Base-by-base conservation (phyloP, 2,888 invertebrate species). In the Pinctada fucata region DNA sequence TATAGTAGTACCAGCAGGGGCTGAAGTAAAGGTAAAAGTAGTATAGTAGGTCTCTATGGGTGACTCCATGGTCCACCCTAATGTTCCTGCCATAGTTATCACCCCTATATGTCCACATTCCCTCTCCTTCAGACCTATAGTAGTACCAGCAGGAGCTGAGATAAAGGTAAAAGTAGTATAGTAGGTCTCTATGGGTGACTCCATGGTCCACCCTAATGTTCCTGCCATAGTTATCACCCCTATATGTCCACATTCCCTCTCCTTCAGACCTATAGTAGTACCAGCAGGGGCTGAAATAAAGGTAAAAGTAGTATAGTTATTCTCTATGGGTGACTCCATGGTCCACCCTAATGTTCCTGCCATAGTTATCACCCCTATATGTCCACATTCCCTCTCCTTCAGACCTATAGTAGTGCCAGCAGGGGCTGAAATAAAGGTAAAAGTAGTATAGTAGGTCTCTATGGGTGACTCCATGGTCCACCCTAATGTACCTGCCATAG, bases 401-500 rank as follows among this genome's bases (percentile, higher is more conserved):
- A 94, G 99, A 89, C 99, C 99, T 65, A 98, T 99, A 87, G 98
- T 99, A 45, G 97, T 99, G 64, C 99, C 99, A 0, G 98, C 98
- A 3, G 98, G 98, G 0, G 98, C 98, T 0, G 98, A 99, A 93
- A 94, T 93, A 69, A 92, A 90, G 88, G 91, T 92, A 73, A n/a
- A n/a, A n/a, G n/a, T n/a, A n/a, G n/a, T n/a, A n/a, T n/a, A n/a
- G n/a, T n/a, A n/a, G n/a, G n/a, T n/a, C n/a, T n/a, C n/a, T n/a
- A n/a, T n/a, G n/a, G 99, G 99, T 51, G 98, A 98, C 31, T 97
- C 97, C 75, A 98, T 99, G 98, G 97, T 99, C 90, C 98, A 99
- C 93, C 99, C 99, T 2, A 97, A 97, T 52, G 98, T 99, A 75
- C 98, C 98, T 6, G 98, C 98, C 51, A 97, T 99, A 88, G 97